Evolutionary conservation across 2,888 invertebrate genomes (phyloP), one percentile per base, ranked within the genome.

Genomic region (Meteorus colon): DNA sequence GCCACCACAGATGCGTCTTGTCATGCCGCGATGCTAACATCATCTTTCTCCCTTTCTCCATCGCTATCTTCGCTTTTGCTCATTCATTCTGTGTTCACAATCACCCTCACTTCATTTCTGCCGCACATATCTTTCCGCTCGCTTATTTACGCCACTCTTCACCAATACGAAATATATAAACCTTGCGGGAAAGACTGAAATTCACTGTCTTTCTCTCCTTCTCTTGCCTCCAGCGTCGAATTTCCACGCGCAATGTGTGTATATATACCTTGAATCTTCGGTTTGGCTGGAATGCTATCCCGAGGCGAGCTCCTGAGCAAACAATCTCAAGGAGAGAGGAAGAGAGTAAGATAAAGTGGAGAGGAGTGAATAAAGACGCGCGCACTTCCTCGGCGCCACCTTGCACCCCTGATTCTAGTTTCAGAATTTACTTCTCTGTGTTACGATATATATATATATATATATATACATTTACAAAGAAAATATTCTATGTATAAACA

Each of bases 1-100:
- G 89, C 89, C 89, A 88, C 82, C 85, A 84, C 89, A 89, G 89
- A 89, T 89, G 89, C 86, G 86, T 85, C 87, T 84, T 83, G 86
- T 89, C 88, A 88, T 86, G 78, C 83, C 80, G 76, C 77, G 79
- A 60, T 34, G 34, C n/a, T 19, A 19, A 41, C 75, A 73, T 78
- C 69, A 75, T 81, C 79, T 73, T 75, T 73, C 76, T 73, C 70
- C 68, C 62, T 68, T 16, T 60, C 34, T 59, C 65, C 27, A 59
- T 29, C 48, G 16, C 68, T 55, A 29, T 34, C 67, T 62, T 41
- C 41, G 12, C 41, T 41, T 12, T 41, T 41, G 41, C 41, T 41
- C 12, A 41, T 41, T 41, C 41, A 41, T 10, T 41, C 41, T 41
- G 41, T 41, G 2, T 41, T 41, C 41, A 41, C 41, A 8, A 2